Base-by-base conservation (phyloP, 2,888 invertebrate species). In the Lasioglossum leucozonium region DNA sequence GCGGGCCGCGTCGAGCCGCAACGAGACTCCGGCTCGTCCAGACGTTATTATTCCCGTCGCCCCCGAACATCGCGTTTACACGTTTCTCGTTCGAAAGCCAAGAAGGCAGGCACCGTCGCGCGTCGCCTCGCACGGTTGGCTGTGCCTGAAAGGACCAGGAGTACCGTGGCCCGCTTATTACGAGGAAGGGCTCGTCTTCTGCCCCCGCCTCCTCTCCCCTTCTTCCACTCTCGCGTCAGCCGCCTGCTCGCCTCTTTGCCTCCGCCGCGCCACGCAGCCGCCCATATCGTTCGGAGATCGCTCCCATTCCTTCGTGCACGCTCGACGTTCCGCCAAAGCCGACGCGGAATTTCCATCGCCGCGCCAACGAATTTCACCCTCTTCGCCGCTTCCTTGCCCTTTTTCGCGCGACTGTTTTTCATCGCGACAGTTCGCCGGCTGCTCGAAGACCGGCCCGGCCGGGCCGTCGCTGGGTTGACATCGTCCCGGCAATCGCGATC, bases 41-140 rank as follows among this genome's bases (percentile, higher is more conserved):
- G 81, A 51, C 84, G 76, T 88, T 78, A 88, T 87, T 88, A 89
- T 82, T 74, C 77, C 62, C 72, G 76, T 79, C 84, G 71, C 72
- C 73, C 73, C 78, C 88, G 86, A 84, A 82, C 75, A 58, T 71
- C 65, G 67, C 82, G 44, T 87, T 88, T 89, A 77, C 86, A 73
- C 72, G 79, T 72, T 82, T 47, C 77, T 58, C 85, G 81, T 76
- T 82, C 75, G 67, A 58, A 67, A 16, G 58, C 37, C 77, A 77
- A 67, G n/a, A n/a, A n/a, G n/a, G n/a, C n/a, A n/a, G 72, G 65
- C 22, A 22, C 44, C 10, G 34, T 44, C 51, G n/a, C n/a, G n/a
- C n/a, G n/a, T n/a, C n/a, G n/a, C n/a, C n/a, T n/a, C n/a, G 44
- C 55, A 82, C 82, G 84, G 72, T 89, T 77, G 37, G 72, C 84